phyloP scores from a whole-genome alignment of 2,888 invertebrate genomes.

The Shargacucullia verbasci region DNA sequence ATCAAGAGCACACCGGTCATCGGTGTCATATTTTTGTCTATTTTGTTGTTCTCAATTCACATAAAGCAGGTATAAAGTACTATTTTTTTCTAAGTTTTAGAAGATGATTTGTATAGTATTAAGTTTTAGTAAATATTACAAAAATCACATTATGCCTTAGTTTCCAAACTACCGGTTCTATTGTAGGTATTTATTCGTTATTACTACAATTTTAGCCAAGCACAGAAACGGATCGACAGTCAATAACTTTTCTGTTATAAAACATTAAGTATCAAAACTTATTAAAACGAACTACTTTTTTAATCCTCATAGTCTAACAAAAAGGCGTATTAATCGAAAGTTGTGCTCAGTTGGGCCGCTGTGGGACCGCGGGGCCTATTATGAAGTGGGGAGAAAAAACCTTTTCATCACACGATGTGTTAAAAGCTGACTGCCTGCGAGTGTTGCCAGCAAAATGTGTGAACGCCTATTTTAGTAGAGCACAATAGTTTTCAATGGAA shows the following conservation, averaged over 20 bases:
- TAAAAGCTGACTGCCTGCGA: constrained; percentile 39
- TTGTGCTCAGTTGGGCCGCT: constrained; percentile 36
- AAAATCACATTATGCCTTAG: too few relatives aligned
- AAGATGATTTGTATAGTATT: too few relatives aligned
- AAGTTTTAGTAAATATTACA: too few relatives aligned
- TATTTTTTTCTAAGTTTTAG: too few relatives aligned
- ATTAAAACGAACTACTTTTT: constrained; percentile 4
- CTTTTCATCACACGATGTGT: constrained; percentile 42
- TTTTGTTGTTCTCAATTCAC: too few relatives aligned
- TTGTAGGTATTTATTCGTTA: background rate
- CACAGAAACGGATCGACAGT: too few relatives aligned
- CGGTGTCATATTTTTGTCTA: too few relatives aligned
- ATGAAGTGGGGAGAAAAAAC: constrained; percentile 32
- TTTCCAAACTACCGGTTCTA: too few relatives aligned
- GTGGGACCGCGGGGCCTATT: constrained; percentile 20
- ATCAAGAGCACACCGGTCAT: too few relatives aligned
- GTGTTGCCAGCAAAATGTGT: constrained; percentile 41
- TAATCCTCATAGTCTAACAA: constrained; percentile 11
- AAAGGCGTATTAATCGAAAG: constrained; percentile 39
- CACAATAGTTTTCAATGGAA: constrained; percentile 40
- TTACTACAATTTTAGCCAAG: too few relatives aligned
- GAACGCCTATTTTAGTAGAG: constrained; percentile 42
- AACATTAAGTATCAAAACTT: constrained; percentile 2
- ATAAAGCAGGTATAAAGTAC: too few relatives aligned
- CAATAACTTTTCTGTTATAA: background rate